Evolutionary conservation across 2,888 invertebrate species (phyloP), one percentile per base, ranked within the genome.

Genomic region (Trichogramma dendrolimi): DNA sequence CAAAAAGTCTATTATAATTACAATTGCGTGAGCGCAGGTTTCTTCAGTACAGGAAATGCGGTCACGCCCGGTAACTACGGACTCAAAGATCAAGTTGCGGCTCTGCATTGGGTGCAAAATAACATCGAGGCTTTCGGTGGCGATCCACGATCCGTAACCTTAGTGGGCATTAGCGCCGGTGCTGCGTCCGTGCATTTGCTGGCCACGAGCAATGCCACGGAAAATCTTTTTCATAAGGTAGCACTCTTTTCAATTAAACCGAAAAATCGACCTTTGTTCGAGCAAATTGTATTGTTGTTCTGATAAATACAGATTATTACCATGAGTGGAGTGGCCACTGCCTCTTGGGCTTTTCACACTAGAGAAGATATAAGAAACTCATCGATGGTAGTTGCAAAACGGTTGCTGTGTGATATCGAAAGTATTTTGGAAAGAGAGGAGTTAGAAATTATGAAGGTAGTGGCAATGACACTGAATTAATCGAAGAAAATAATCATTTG

Each of bases 41-140:
- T 75, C 62, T 71, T 77, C 55, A 75, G 75, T 59, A 75, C 72
- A 4, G 73, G 70, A 4, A 75, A 69, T 60, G 58, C 66, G 44
- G 63, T 61, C 14, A 67, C 74, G 2, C 73, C 77, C 1, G 78
- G 78, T 5, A 78, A 78, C 67, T 73, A 73, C 27, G 77, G 72
- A 0, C 40, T 78, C 40, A 78, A 78, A 64, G 78, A 78, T 59
- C 67, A 74, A 7, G 53, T 70, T 6, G 63, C 67, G 64, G 75
- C 75, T 2, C 60, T 78, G 11, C 66, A 60, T 41, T 78, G 78
- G 78, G 49, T 78, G 1, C 70, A 74, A 43, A 67, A 67, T 10
- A 78, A 78, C 56, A 74, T 78, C 43, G 68, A 51, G 2, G 47
- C 58, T 40, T 78, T 78, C 60, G 68, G 71, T 0, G 78, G 78